Evolutionary conservation across 1,140 invertebrate genomes (phyloP), one percentile per base, ranked within the genome.

Genomic region (Solenopsis fugax): DNA sequence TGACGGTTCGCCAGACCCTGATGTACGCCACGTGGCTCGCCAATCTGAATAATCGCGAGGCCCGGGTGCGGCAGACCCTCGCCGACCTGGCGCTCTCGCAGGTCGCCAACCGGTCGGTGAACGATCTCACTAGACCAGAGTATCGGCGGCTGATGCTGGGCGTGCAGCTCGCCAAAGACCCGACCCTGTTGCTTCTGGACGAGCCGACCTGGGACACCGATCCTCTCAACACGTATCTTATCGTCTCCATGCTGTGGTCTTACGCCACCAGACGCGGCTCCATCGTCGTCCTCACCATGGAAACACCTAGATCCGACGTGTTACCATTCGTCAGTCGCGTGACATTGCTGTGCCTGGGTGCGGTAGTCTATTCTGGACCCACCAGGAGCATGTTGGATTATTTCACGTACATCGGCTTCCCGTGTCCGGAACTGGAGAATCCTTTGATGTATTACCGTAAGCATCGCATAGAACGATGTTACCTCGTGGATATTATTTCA

Each of bases 361-460:
- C 98, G 90, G 97, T 98, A 16, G 98, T 99, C 1, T 99, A 99
- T 92, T 98, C 98, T 0, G 98, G 98, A 4, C 97, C 97, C 7
- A 99, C 98, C 0, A 96, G 98, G 52, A 97, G 98, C 90, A 98
- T 99, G 96, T 94, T 99, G 62, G 98, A 99, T 90, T 99, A 99
- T 93, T 99, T 99, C 93, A 97, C 97, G 52, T 97, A 97, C 65
- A 98, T 99, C 89, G 98, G 98, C 10, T 99, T 99, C 93, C 98
- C 98, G 0, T 99, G 98, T 95, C 98, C 98, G 0, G 97, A 98
- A 93, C 94, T 98, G 62, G 98, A 99, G 94, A 99, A 99, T 94
- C 98, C 98, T 0, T 95, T 99, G 0, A 99, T 98, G 98, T 99
- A 99, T 95, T 99, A 99, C 94, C 95, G 98, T 98, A 96, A 97